Conservation (phyloP, 2,888 invertebrate genomes). For the Leucophenga montana region DNA sequence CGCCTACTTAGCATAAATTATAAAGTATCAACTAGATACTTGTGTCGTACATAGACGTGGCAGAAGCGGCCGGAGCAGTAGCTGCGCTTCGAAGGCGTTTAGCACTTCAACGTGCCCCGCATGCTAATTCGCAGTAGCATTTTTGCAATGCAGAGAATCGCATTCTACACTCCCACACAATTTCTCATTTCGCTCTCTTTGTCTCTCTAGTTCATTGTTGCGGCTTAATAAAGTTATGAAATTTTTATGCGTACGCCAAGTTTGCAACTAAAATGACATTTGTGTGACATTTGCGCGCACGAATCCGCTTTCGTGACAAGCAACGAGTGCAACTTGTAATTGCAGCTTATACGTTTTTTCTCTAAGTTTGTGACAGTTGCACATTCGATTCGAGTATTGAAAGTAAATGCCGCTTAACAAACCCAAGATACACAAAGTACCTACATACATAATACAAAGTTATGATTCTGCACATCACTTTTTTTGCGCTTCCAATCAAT, state of each 20-base stretch:
- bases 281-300: constrained; percentile 59
- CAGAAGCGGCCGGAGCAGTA: neutral
- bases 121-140: constrained; percentile 32
- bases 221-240: constrained; percentile 61
- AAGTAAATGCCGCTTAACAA: no score
- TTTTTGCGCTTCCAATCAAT: neutral
- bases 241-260: constrained; percentile 57
- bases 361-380: neutral
- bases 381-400: neutral
- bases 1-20: constrained; percentile 49
- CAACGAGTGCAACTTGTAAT: no score
- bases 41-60: neutral
- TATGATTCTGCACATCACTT: no score
- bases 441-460: no score
- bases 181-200: constrained; percentile 1
- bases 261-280: constrained; percentile 64
- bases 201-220: neutral
- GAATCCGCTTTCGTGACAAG: constrained; percentile 59
- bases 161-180: neutral
- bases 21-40: constrained; percentile 11
- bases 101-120: constrained; percentile 50
- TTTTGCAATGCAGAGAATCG: neutral
- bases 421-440: no score
- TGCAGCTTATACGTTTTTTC: no score
- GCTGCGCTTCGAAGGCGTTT: constrained; percentile 44